Base-by-base conservation (phyloP, 1,140 invertebrate genomes). In the Diabrotica virgifera region DNA sequence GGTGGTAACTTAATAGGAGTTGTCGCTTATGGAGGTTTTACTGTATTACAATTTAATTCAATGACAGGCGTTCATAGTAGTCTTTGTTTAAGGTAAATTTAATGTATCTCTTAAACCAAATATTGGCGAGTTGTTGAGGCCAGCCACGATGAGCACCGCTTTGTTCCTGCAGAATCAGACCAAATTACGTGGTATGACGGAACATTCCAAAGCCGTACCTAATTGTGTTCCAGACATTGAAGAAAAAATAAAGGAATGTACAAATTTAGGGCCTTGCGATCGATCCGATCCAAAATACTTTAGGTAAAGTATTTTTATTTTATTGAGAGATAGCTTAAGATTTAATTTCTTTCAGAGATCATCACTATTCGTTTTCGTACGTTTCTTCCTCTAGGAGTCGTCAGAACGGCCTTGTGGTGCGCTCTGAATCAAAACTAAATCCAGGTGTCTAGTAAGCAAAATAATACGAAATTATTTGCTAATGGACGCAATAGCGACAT, bases 111-210 rank as follows among this genome's bases (percentile, higher is more conserved):
- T 98, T 24, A 89, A 90, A 73, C 88, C 95, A 37, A 88, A 90
- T 6, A 87, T 97, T 52, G 95, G 96, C 0, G 97, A 98, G 82
- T 82, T 97, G 53, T 81, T 98, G 72, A 84, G 91, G 68, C 88
- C 95, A 0, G 87, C 97, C 35, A 84, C 87, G 8, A 90, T 97
- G 79, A 83, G 87, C 8, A 87, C 91, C 73, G 77, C 78, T n/a
- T 83, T 89, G 54, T 97, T 97, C 80, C 79, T 84, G 52, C 74
- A 81, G 55, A 86, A 96, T 80, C 90, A 93, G 80, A 85, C 87
- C 51, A 92, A 90, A 82, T 78, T 97, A 37, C 85, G 89, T 64
- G 95, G 95, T 14, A 96, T 97, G 94, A 95, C 94, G 78, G 94
- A 97, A 65, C 87, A 90, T 74, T 79, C 76, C 40, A 80, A 79